phyloP scores from a whole-genome alignment of 2,113 vertebrate species.

The Cryptotis parvus region DNA sequence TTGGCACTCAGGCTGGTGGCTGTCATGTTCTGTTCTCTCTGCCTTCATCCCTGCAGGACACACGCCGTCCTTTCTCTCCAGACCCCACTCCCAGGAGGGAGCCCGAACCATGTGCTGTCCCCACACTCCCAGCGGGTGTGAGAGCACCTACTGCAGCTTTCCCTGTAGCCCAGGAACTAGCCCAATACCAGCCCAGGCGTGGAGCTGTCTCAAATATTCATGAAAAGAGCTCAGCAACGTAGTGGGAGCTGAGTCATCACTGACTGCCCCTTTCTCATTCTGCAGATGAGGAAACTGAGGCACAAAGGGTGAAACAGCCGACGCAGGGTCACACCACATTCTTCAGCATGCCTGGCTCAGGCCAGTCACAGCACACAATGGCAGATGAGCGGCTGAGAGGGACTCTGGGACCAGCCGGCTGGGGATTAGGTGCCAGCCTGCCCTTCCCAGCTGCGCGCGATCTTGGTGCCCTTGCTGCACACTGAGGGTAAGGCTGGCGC shows the following conservation, averaged over 20 bases:
- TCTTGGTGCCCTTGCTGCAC: no score
- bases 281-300: background rate
- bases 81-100: background rate
- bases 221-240: background rate
- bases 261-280: background rate
- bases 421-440: background rate
- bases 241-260: background rate
- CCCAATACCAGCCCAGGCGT: background rate
- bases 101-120: background rate
- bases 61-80: background rate
- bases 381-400: background rate
- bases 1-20: background rate
- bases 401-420: background rate
- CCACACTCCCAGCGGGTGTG: background rate
- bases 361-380: no score
- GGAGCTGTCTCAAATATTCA: background rate
- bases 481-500: no score
- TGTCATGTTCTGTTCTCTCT: background rate
- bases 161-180: background rate
- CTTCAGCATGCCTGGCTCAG: background rate
- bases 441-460: no score
- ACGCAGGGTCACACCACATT: background rate
- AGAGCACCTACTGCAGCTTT: background rate
- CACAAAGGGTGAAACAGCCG: background rate
- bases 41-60: no score